A percentile compares a stretch with the other conserved stretches of the same genome.
phyloP scores from a whole-genome alignment of 2,888 invertebrate genomes.

The Drosophila subquinaria region DNA sequence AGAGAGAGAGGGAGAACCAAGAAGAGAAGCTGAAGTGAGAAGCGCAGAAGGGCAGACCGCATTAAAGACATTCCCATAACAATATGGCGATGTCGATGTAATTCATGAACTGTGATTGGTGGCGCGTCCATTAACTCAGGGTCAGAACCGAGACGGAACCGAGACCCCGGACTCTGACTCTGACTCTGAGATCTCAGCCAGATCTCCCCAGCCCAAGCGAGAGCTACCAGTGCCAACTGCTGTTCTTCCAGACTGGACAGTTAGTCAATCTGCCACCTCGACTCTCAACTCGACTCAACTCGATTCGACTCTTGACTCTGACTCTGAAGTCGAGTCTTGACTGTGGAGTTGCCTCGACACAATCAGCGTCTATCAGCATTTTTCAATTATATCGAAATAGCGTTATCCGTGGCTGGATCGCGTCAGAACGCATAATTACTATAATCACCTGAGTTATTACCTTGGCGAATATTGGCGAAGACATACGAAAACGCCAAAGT shows the following conservation, averaged over 20 bases:
- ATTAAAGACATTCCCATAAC: constrained; percentile 79
- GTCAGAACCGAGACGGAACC: constrained; percentile 31
- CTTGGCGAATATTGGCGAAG: constrained; percentile 84
- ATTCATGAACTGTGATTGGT: constrained; percentile 82
- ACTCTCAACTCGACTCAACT: not conserved
- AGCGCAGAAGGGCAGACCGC: constrained; percentile 20
- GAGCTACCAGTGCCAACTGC: constrained; percentile 13
- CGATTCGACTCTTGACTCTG: not conserved
- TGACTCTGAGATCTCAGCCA: not conserved
- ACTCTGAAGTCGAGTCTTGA: not conserved
- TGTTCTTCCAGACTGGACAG: constrained; percentile 23
- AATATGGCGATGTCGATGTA: constrained; percentile 78
- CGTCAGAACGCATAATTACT: constrained; percentile 86
- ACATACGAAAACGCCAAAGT: constrained; percentile 65
- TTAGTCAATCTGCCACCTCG: constrained; percentile 44
- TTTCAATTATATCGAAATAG: constrained; percentile 86
- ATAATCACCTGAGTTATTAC: constrained; percentile 86
- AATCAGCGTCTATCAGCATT: constrained; percentile 86
- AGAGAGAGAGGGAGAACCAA: constrained; percentile 3
- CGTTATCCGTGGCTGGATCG: constrained; percentile 86
- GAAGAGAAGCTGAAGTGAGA: constrained; percentile 15
- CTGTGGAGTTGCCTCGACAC: constrained; percentile 62
- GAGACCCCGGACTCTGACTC: not conserved
- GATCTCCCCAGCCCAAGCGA: not conserved
- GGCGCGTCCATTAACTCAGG: constrained; percentile 62